Conservation (phyloP, 2,113 vertebrate genomes). For the Terrapene triunguis region DNA sequence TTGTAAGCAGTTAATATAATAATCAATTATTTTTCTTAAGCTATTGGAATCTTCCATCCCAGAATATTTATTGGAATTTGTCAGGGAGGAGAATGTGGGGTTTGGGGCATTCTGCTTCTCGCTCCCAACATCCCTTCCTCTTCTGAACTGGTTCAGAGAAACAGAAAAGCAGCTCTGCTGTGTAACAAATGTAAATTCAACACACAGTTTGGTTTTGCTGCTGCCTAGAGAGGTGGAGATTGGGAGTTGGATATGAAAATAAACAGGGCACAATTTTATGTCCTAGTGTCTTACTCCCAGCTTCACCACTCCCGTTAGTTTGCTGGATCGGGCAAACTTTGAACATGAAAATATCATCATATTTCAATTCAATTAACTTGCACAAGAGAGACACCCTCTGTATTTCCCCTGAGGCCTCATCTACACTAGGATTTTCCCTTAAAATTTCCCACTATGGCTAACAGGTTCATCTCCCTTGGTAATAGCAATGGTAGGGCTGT, state of each 20-base stretch:
- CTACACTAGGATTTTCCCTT: neutral
- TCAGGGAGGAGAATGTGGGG: neutral
- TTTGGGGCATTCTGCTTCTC: neutral
- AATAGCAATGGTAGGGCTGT: neutral
- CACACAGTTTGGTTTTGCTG: neutral
- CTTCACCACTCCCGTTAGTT: neutral
- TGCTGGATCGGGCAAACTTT: neutral
- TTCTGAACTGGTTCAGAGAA: neutral
- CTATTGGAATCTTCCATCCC: neutral
- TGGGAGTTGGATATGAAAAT: neutral
- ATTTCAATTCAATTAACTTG: neutral
- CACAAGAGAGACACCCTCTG: rapidly evolving
- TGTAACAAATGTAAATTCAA: neutral
- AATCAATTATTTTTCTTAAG: neutral
- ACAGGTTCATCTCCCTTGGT: neutral
- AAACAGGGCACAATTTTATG: neutral
- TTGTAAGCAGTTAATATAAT: neutral
- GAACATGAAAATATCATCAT: neutral
- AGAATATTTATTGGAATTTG: neutral
- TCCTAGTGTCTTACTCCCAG: neutral
- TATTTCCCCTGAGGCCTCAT: neutral
- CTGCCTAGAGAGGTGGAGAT: neutral
- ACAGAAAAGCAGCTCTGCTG: neutral
- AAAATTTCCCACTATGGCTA: neutral
- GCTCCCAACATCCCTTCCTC: neutral